Base-by-base conservation (phyloP, 2,113 vertebrate genomes). In the Gopherus evgoodei region DNA sequence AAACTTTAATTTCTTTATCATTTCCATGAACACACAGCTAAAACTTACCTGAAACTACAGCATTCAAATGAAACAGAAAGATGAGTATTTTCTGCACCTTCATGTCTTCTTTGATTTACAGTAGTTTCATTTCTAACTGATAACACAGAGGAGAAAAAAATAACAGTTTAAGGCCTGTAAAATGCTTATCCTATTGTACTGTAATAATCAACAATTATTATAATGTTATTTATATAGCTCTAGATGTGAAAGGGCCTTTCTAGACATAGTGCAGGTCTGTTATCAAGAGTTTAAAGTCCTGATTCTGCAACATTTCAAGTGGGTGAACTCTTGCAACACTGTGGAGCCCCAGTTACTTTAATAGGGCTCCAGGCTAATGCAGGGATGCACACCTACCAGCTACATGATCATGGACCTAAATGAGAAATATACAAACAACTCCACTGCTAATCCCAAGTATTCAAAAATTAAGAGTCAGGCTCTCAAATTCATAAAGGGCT, bases 11-110 rank as follows among this genome's bases (percentile, higher is more conserved):
- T 72, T 38, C 14, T 49, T 56, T 42, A 29, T 56, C 29, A 25
- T 83, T 86, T 88, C 44, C 69, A 47, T 76, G 52, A 93, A 57
- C 19, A 27, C 1, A 49, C 16, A 88, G 76, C 12, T 75, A n/a
- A 81, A 91, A 91, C 95, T 3, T 94, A 97, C 95, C 90, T 44
- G 21, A 57, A 94, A 83, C 4, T 4, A 4, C 27, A 88, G 75
- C 3, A 53, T 0, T 25, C 52, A 53, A 31, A 35, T 25, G 3
- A 76, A 92, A 85, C 31, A 94, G 84, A 90, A 0, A 78, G 56
- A 93, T 65, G 24, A 35, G 3, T 49, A 31, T 82, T 47, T 80
- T 90, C 47, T 52, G 31, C 22, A 22, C n/a, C 16, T 86, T 93
- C 90, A 89, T 94, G 42, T 90, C 83, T 52, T 93, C 59, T 16